Percentiles rank a stretch among this genome's conserved stretches.
These are phyloP conservation scores for Catharus minimus DNA, from an alignment of 2,113 vertebrate genomes.

Conservation along the genomic window DNA sequence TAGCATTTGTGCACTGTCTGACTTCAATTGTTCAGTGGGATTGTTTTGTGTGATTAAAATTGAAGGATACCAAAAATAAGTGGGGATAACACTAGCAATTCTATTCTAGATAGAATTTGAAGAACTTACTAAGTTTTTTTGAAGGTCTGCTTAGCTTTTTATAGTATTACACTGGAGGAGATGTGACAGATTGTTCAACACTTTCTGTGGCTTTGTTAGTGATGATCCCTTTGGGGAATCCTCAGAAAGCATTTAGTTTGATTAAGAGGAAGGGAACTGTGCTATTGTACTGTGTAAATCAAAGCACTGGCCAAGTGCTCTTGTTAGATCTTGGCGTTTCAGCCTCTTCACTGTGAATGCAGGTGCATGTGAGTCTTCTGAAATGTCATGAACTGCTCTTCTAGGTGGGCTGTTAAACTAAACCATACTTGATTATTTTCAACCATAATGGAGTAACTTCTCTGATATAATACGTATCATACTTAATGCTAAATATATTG, in stretches of 20 bases:
- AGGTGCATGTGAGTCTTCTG: neutral
- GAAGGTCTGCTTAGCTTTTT: neutral
- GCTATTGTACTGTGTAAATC: neutral
- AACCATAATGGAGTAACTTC: neutral
- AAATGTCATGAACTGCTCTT: neutral
- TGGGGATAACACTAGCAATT: neutral
- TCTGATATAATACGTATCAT: neutral
- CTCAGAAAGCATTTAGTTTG: neutral
- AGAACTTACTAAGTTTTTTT: neutral
- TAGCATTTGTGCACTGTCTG: neutral
- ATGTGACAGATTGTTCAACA: neutral
- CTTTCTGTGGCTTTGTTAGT: neutral
- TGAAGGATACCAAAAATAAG: neutral
- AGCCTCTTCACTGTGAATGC: neutral
- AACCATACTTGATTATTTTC: neutral
- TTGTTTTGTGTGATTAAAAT: neutral
- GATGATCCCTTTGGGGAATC: neutral
- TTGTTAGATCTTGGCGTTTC: neutral
- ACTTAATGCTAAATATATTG: neutral
- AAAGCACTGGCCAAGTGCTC: neutral
- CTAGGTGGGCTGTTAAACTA: neutral
- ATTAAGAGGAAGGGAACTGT: neutral
- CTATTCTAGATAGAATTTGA: neutral
- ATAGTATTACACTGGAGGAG: neutral
- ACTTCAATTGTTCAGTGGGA: neutral